Conservation (phyloP, 2,888 invertebrate species). For the Platycnemis pennipes region DNA sequence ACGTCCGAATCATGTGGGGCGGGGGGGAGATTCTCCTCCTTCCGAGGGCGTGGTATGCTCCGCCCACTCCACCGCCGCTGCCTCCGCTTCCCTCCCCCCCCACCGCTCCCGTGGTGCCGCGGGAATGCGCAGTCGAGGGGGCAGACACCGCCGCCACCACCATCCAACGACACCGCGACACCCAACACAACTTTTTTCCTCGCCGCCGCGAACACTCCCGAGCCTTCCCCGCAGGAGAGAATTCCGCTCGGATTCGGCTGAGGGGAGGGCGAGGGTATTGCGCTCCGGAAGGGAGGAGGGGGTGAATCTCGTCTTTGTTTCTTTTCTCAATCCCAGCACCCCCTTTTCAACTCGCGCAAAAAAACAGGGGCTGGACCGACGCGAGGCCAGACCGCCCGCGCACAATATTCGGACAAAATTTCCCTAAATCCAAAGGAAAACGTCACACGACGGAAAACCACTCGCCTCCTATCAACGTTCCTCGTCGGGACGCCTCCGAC, state of each 20-base stretch:
- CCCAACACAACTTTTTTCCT: background rate
- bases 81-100: constrained; percentile 36
- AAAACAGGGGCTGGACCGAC: background rate
- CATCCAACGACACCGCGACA: constrained; percentile 38
- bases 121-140: constrained; percentile 39
- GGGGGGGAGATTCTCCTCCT: constrained; percentile 12
- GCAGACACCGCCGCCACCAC: constrained; percentile 55
- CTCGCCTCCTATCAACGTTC: background rate
- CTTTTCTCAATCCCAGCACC: background rate
- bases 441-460: background rate
- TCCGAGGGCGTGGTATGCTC: constrained; percentile 41
- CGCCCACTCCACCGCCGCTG: background rate
- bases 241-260: background rate
- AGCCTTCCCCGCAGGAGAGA: background rate
- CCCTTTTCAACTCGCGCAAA: background rate
- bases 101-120: constrained; percentile 8
- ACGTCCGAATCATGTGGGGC: constrained; percentile 55
- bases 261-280: background rate
- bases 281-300: background rate
- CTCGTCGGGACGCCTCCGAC: constrained; percentile 8
- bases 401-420: background rate
- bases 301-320: background rate
- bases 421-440: background rate
- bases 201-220: background rate
- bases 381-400: background rate